Percentiles rank a stretch among this genome's conserved stretches.
These are phyloP conservation scores for Neocrepidodera transversa DNA, from an alignment of 2,888 invertebrate genomes.

Conservation along the genomic window DNA sequence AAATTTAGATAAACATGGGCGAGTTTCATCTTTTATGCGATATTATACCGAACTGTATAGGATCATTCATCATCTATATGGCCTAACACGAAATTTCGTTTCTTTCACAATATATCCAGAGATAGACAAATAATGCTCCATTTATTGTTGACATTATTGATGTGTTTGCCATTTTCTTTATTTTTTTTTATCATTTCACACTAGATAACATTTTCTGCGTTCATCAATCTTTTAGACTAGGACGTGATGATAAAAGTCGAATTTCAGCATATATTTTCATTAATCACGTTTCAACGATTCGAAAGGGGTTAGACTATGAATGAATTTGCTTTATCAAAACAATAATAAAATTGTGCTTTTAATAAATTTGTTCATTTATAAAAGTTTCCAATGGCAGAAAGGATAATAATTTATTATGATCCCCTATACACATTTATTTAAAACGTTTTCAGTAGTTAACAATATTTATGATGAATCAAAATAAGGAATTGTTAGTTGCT, in stretches of 20 bases:
- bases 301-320: neutral
- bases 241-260: conserved; percentile 15
- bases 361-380: too few species aligned
- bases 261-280: conserved; percentile 18
- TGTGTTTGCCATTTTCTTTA: conserved; percentile 24
- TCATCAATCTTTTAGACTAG: conserved; percentile 18
- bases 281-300: conserved; percentile 13
- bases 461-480: too few species aligned
- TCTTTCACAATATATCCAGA: conserved; percentile 21
- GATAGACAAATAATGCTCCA: conserved; percentile 27
- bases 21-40: conserved; percentile 21
- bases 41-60: neutral
- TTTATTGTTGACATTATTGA: conserved; percentile 29
- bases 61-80: conserved; percentile 16
- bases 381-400: too few species aligned
- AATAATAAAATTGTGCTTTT: neutral
- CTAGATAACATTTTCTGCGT: conserved; percentile 6
- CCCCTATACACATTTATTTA: too few species aligned
- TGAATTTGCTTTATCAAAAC: conserved; percentile 1
- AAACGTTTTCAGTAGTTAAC: too few species aligned
- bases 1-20: conserved; percentile 36
- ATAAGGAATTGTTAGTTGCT: too few species aligned
- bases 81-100: conserved; percentile 18
- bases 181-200: conserved; percentile 17
- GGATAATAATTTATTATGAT: too few species aligned